Percentiles rank a stretch among this genome's conserved stretches.
These are phyloP conservation scores for Pollenia amentaria DNA, from an alignment of 2,888 invertebrate species.

Conservation along the genomic window DNA sequence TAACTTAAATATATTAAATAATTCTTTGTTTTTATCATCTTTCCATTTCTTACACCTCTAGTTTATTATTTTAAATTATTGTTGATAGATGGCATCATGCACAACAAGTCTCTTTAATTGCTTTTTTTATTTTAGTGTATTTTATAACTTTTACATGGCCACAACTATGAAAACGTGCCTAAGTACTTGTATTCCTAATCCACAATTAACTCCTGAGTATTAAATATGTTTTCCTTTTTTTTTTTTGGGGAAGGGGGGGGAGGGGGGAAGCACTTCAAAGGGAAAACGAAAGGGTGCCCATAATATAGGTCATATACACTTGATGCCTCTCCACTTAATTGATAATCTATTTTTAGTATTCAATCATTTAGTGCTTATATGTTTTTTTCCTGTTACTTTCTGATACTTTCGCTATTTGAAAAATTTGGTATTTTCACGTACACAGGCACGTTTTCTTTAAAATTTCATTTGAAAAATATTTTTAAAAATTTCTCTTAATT, in stretches of 20 bases:
- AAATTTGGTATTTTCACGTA: constrained; percentile 42
- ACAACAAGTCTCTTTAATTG: constrained; percentile 5
- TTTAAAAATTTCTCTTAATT: constrained; percentile 46
- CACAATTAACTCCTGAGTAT: constrained; percentile 60
- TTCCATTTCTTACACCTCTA: constrained; percentile 41
- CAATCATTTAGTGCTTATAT: constrained; percentile 45
- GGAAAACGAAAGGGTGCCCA: constrained; percentile 54
- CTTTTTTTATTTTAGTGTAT: constrained; percentile 3
- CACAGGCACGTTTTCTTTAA: background rate
- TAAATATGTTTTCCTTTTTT: background rate
- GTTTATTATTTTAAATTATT: constrained; percentile 19
- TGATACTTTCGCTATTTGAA: constrained; percentile 23
- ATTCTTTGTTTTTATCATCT: background rate
- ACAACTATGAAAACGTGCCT: constrained; percentile 61
- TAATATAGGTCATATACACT: constrained; percentile 75
- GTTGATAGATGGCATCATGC: background rate
- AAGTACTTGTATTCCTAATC: constrained; percentile 59
- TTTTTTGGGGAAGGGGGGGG: background rate
- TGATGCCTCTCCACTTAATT: constrained; percentile 75
- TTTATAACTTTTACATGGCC: constrained; percentile 32
- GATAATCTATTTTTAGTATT: constrained; percentile 73
- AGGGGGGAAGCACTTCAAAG: constrained; percentile 19
- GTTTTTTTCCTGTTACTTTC: constrained; percentile 23
- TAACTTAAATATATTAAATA: background rate
- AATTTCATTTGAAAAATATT: constrained; percentile 33